Percentiles rank a stretch among this genome's conserved stretches.
Conservation (phyloP, 2,797 vertebrate genomes). For the Halcyon badia region DNA sequence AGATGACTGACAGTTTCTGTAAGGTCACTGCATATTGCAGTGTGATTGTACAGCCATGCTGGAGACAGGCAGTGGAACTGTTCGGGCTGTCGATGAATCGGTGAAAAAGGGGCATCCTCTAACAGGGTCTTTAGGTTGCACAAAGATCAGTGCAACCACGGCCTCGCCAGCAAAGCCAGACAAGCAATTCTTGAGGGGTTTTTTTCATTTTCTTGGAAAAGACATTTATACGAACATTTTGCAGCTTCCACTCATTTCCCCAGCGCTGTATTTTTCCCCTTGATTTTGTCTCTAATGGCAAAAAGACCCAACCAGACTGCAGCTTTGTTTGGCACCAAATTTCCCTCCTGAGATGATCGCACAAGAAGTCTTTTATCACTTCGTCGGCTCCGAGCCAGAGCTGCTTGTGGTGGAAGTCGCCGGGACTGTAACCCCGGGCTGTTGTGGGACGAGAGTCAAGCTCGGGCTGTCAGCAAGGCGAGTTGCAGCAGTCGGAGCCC, state of each 20-base stretch:
- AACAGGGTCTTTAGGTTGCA: neutral
- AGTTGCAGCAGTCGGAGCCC: neutral
- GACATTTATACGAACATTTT: neutral
- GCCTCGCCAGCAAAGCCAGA: neutral
- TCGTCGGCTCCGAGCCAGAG: slow-evolving; percentile 1
- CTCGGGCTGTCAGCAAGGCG: slow-evolving; percentile 22
- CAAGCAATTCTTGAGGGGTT: neutral
- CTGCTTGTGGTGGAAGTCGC: slow-evolving; percentile 50
- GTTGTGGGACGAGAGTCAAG: slow-evolving; percentile 20
- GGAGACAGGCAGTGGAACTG: neutral
- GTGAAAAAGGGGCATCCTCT: neutral
- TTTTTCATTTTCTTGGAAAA: slow-evolving; percentile 1
- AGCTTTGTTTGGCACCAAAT: slow-evolving; percentile 58
- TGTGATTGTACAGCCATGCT: neutral
- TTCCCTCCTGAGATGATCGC: slow-evolving; percentile 49
- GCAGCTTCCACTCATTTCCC: slow-evolving; percentile 29
- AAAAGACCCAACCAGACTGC: slow-evolving; percentile 39
- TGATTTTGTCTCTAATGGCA: slow-evolving; percentile 20
- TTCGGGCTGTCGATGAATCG: fast-evolving
- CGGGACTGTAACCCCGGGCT: neutral
- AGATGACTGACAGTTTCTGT: neutral
- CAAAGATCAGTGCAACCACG: neutral
- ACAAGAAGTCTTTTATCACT: slow-evolving; percentile 66
- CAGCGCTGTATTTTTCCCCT: neutral
- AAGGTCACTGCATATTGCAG: neutral